phyloP scores from a whole-genome alignment of 2,113 vertebrate species.

The Muntiacus reevesi region DNA sequence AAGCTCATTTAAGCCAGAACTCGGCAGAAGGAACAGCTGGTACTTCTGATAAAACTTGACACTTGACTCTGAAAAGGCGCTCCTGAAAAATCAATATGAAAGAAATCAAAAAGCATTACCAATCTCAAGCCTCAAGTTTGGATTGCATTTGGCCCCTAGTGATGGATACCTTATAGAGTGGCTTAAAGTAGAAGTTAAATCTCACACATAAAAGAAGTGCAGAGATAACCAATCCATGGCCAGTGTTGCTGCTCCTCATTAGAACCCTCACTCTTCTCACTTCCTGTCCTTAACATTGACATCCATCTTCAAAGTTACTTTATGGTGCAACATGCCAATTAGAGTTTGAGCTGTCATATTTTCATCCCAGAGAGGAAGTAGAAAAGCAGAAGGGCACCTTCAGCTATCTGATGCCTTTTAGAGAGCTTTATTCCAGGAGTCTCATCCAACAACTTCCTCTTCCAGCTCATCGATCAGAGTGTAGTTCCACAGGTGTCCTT shows the following conservation, averaged over 20 bases:
- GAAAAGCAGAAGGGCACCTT: neutral
- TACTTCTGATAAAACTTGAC: conserved; percentile 49
- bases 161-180: neutral
- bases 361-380: neutral
- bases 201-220: neutral
- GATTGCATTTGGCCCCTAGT: neutral
- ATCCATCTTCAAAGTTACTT: conserved; percentile 7
- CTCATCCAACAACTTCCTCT: neutral
- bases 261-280: neutral
- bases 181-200: neutral
- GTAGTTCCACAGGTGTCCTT: neutral
- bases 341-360: neutral
- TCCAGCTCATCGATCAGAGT: neutral
- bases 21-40: conserved; percentile 11
- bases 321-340: neutral
- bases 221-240: neutral
- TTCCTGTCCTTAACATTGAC: neutral
- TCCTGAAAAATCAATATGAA: conserved; percentile 64
- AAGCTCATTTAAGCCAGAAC: conserved; percentile 46
- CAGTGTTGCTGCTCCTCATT: neutral
- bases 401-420: neutral
- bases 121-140: conserved; percentile 10
- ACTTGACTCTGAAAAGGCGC: conserved; percentile 23
- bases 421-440: neutral
- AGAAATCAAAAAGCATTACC: conserved; percentile 45